Evolutionary conservation across 2,113 vertebrate genomes (phyloP).

Genomic region (Tympanuchus pallidicinctus): DNA sequence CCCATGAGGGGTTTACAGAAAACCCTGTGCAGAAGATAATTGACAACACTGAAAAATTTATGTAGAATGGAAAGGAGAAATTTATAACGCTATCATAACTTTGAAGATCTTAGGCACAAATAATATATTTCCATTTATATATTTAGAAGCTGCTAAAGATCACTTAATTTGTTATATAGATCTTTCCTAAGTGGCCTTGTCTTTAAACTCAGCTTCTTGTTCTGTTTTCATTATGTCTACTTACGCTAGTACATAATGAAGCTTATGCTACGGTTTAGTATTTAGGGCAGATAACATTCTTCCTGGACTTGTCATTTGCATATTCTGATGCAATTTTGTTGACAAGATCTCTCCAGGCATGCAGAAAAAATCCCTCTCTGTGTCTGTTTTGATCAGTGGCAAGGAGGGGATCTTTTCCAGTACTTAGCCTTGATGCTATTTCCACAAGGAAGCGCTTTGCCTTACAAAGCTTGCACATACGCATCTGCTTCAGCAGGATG

Average conservation of each 20-base stretch:
- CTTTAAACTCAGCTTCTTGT: neutral
- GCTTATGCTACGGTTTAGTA: neutral
- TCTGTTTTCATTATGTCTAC: neutral
- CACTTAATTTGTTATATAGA: neutral
- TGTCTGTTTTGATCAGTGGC: neutral
- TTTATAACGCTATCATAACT: neutral
- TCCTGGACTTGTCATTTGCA: neutral
- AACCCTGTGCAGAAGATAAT: neutral
- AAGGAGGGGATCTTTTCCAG: neutral
- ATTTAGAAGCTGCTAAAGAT: neutral
- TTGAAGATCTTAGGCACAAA: neutral
- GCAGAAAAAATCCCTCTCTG: neutral
- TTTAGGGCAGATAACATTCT: slow-evolving; percentile 9
- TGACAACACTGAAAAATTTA: neutral
- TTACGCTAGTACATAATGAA: neutral
- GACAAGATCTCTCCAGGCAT: slow-evolving; percentile 34
- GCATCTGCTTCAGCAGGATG: slow-evolving; percentile 1
- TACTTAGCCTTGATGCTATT: neutral
- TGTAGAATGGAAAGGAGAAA: neutral
- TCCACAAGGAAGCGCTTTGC: neutral
- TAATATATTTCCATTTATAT: neutral
- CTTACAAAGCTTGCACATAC: neutral
- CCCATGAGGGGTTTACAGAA: neutral
- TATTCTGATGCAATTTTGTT: slow-evolving; percentile 42
- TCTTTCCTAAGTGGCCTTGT: neutral